These are phyloP conservation scores for Myotis findleyi DNA, from an alignment of 2,797 vertebrate species.

Conservation along the genomic window DNA sequence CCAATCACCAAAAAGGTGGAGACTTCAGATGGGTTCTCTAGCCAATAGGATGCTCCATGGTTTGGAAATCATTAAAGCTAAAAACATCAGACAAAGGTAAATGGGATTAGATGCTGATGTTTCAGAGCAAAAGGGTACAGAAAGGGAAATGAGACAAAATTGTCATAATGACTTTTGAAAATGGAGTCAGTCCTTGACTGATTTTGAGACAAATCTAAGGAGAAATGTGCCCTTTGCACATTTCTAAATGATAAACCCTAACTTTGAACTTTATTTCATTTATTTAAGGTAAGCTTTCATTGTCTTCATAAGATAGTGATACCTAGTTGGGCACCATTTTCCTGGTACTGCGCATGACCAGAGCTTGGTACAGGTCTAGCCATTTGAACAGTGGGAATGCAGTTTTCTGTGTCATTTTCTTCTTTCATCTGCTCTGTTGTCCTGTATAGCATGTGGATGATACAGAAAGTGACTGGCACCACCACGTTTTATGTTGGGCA, in stretches of 20 bases:
- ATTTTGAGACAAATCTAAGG: slow-evolving; percentile 4
- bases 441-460: not conserved
- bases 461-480: not conserved
- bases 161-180: slow-evolving; percentile 12
- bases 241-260: not conserved
- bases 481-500: not conserved
- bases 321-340: not conserved
- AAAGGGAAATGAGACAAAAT: slow-evolving; percentile 30
- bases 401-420: not conserved
- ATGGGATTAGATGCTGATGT: slow-evolving; percentile 52
- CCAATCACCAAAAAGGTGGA: not conserved
- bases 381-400: not conserved
- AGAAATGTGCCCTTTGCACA: not conserved
- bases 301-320: not conserved
- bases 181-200: not conserved
- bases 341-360: not conserved
- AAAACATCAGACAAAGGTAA: slow-evolving; percentile 58
- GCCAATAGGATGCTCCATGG: slow-evolving; percentile 10
- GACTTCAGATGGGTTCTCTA: slow-evolving; percentile 29
- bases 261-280: not conserved
- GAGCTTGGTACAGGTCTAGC: not conserved
- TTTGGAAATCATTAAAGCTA: slow-evolving; percentile 56
- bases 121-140: slow-evolving; percentile 22
- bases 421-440: not conserved
- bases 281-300: not conserved